Percentiles rank a stretch among this genome's conserved stretches.
These are phyloP conservation scores for Neolamprologus kungweensis DNA, from an alignment of 2,113 vertebrate species.

Conservation along the genomic window DNA sequence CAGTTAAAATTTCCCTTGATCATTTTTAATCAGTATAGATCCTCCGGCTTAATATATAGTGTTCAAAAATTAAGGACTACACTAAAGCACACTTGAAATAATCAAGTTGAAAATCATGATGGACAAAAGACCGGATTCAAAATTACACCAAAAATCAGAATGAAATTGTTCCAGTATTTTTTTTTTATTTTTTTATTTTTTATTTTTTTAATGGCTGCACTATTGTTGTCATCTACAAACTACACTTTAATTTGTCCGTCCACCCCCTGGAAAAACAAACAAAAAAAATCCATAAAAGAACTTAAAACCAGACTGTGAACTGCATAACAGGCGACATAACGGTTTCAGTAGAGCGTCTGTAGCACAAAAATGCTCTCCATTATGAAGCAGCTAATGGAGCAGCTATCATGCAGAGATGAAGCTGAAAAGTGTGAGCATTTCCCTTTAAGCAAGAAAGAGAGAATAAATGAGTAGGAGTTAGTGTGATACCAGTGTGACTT, in stretches of 20 bases:
- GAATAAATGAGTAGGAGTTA: not conserved
- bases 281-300: not conserved
- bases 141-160: not conserved
- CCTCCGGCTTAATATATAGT: not conserved
- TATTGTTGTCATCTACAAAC: not conserved
- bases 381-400: not conserved
- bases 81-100: not conserved
- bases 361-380: not conserved
- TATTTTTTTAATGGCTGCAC: not conserved
- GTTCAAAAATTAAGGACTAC: not conserved
- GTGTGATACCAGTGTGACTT: not conserved
- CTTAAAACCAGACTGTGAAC: not conserved
- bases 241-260: not conserved
- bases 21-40: not conserved
- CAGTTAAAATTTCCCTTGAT: not conserved
- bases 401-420: not conserved
- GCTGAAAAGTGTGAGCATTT: not conserved
- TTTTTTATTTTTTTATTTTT: fast-evolving
- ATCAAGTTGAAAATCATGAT: not conserved
- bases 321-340: not conserved
- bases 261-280: not conserved
- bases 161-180: not conserved
- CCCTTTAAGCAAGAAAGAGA: not conserved
- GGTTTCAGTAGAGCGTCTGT: not conserved
- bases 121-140: not conserved